Conservation (phyloP, 2,113 vertebrate species). For the Seriola dumerili region DNA sequence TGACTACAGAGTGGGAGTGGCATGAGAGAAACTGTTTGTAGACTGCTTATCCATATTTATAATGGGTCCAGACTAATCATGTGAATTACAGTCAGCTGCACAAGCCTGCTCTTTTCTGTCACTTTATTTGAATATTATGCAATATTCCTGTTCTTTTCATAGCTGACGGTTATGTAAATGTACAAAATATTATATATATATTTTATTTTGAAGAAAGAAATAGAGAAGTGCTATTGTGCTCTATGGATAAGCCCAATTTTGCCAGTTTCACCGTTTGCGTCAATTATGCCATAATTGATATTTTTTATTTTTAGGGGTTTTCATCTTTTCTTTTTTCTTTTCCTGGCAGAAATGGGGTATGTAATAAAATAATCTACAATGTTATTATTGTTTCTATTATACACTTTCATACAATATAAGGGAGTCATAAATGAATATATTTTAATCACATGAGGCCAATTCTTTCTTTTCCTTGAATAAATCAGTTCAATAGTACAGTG, state of each 20-base stretch:
- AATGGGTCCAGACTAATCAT: conserved; percentile 20
- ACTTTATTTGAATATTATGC: neutral
- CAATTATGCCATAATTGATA: too few species aligned
- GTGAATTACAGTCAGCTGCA: neutral
- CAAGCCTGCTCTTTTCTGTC: conserved; percentile 8
- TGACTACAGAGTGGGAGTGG: conserved; percentile 48
- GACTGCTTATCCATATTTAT: conserved; percentile 22
- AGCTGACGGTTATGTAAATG: neutral
- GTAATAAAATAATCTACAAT: too few species aligned
- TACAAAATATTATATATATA: neutral
- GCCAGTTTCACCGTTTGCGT: neutral
- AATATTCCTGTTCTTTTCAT: neutral
- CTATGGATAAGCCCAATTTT: neutral
- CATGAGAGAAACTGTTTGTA: conserved; percentile 34
- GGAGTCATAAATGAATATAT: too few species aligned
- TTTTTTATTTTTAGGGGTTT: too few species aligned
- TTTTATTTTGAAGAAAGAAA: neutral
- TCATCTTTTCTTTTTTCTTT: neutral
- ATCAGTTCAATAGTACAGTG: neutral
- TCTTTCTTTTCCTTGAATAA: neutral
- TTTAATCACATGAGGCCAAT: too few species aligned
- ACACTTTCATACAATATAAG: too few species aligned
- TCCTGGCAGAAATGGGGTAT: neutral
- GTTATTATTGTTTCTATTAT: too few species aligned
- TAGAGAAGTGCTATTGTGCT: neutral